Evolutionary conservation across 2,113 vertebrate species (phyloP), one percentile per base, ranked within the genome.

Genomic region (Clarias batrachus): DNA sequence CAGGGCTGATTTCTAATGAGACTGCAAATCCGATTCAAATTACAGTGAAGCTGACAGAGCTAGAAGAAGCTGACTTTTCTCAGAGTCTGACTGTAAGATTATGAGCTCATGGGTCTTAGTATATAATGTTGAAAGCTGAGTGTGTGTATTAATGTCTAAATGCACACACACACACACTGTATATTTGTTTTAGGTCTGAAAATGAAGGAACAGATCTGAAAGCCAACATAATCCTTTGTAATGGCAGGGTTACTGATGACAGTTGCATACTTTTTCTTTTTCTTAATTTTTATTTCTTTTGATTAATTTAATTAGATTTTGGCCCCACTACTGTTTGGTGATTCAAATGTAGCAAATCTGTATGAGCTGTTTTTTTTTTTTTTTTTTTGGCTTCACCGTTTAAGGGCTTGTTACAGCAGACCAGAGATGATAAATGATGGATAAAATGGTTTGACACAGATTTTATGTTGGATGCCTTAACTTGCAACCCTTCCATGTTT

Each of bases 1-100:
- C 94, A 89, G 88, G 83, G 33, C 93, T 92, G 94, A 96, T 96
- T 96, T 94, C 96, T 97, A 98, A 97, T 97, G 96, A 95, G 96
- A 96, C 93, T 56, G 94, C 94, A 95, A 95, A 96, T 93, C 94
- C 95, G 95, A 96, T 97, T 96, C 94, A 96, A 96, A 95, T 97
- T 97, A 97, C 96, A 96, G 96, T 97, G 95, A 96, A 93, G 94
- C 93, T 94, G 94, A 94, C 95, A 95, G 94, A 95, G 93, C 93
- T 94, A 93, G 96, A 96, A 96, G 96, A 94, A 96, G 95, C 95
- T 91, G 85, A 81, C 91, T 91, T 94, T 92, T 92, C 88, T 91
- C 76, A 90, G 89, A 79, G 41, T 27, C 21, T 84, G 82, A 90
- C 90, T 85, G 90, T 85, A 87, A 88, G 91, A 90, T 88, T 3